Evolutionary conservation across 1,140 invertebrate species (phyloP), one percentile per base, ranked within the genome.

Genomic region (Pseudomyrmex flavicornis): DNA sequence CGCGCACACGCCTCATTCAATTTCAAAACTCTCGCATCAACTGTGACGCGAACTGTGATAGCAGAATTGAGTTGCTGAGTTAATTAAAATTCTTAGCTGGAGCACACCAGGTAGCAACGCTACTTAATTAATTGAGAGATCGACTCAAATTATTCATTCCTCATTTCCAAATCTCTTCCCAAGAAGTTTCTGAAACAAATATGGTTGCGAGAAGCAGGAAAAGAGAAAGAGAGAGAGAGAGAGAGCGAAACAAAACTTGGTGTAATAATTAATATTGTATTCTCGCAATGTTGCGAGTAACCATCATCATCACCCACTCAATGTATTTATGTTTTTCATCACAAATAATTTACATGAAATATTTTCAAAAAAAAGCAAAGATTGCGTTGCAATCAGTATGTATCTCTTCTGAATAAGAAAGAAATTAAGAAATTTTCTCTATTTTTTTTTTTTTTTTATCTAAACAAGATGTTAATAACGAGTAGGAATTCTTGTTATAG

Each of bases 91-190:
- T 82, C 56, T 74, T 20, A 52, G 52, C 13, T 73, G 59, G 13
- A 69, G 22, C 44, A 13, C 35, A 35, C 17, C 10, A 50, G n/a
- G 10, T 17, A 17, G 17, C n/a, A 17, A 35, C 35, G 13, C 56
- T 73, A 44, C 12, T 73, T 68, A 66, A 73, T 73, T 68, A 66
- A 73, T 73, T 9, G 13, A 69, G 15, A 48, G 13, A 2, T 58
- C 10, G 20, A 48, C 17, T 56, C 70, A 70, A 80, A 80, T 59
- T n/a, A 62, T 70, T 80, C 69, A 77, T 63, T 66, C 1, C 20
- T 61, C 35, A 80, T 70, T 72, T 50, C 20, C 46, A 3, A 10
- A 2, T 61, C n/a, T 17, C n/a, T 13, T 13, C 35, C 8, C 4
- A 8, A 10, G 44, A 20, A 22, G 22, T 3, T 20, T 20, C 17